These are phyloP conservation scores for Xerus inauris DNA, from an alignment of 2,113 vertebrate genomes.

Conservation along the genomic window DNA sequence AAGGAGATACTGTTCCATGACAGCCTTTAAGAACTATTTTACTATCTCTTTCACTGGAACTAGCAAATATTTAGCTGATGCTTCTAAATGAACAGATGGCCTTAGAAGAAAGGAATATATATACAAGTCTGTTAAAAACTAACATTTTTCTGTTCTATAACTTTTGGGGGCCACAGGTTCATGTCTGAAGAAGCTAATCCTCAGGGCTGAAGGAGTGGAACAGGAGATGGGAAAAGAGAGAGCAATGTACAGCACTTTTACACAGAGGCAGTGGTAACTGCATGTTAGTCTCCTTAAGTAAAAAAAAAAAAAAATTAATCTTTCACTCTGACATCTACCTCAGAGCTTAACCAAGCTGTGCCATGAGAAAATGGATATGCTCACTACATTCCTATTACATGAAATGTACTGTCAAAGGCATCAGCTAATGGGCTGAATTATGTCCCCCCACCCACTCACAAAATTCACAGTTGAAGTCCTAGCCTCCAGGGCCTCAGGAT, in stretches of 20 bases:
- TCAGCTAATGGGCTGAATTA: background rate
- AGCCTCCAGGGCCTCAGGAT: background rate
- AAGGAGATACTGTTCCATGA: background rate
- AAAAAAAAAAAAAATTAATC: constrained; percentile 27
- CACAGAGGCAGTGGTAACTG: background rate
- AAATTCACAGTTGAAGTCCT: background rate
- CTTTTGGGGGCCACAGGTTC: background rate
- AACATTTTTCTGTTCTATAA: background rate
- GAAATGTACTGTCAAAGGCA: constrained; percentile 18
- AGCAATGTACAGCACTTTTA: background rate
- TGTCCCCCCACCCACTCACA: background rate
- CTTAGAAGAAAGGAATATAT: background rate
- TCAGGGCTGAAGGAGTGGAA: background rate
- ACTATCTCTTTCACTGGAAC: background rate
- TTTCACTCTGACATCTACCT: background rate
- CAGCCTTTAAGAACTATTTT: constrained; percentile 43
- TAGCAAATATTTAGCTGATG: constrained; percentile 6
- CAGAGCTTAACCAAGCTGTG: background rate
- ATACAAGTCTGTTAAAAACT: background rate
- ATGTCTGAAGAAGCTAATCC: constrained; percentile 21
- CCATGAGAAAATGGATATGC: background rate
- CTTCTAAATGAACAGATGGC: constrained; percentile 16
- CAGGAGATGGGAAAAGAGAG: background rate
- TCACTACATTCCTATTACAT: background rate
- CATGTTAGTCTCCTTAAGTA: background rate